Evolutionary conservation across 2,888 invertebrate genomes (phyloP).

Genomic region (Gisinianus flammeolus): DNA sequence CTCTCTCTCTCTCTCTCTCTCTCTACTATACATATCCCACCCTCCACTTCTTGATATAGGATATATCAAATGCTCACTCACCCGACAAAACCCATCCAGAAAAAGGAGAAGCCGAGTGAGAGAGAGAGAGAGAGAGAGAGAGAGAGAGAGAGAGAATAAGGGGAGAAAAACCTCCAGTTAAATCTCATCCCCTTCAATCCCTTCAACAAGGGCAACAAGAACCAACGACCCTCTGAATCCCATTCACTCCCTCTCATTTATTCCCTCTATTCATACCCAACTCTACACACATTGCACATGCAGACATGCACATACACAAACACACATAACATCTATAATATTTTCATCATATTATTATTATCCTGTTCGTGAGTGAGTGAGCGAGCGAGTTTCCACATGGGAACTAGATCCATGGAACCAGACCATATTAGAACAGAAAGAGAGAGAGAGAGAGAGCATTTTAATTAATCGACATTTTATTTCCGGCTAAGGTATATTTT

Average conservation of each 20-base stretch:
- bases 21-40: too few species aligned
- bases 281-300: background rate
- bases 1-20: too few species aligned
- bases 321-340: background rate
- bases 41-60: background rate
- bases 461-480: background rate
- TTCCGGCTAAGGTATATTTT: background rate
- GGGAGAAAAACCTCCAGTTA: background rate
- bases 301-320: background rate
- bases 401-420: too few species aligned
- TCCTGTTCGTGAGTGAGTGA: too few species aligned
- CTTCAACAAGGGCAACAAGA: background rate
- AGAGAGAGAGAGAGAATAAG: background rate
- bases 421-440: too few species aligned
- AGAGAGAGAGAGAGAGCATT: background rate
- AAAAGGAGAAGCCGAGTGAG: background rate
- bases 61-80: background rate
- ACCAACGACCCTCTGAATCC: background rate
- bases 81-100: background rate
- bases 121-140: background rate
- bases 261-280: background rate
- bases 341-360: too few species aligned
- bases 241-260: background rate
- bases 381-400: too few species aligned
- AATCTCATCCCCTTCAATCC: conserved; percentile 1